Conservation (phyloP, 2,113 vertebrate genomes). For the Microcebus lehilahytsara region DNA sequence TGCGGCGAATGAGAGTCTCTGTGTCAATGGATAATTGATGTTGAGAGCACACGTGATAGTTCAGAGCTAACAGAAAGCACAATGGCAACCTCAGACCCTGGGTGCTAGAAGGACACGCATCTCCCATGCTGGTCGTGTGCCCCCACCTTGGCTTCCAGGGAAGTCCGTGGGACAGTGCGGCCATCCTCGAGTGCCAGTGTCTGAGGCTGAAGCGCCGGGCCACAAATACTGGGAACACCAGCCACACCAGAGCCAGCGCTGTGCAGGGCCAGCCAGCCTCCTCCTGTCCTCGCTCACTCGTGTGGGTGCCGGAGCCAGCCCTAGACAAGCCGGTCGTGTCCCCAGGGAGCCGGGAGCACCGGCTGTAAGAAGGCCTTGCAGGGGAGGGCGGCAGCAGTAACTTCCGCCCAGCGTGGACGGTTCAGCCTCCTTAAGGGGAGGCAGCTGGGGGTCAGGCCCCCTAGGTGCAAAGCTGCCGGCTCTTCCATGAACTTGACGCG, state of each 20-base stretch:
- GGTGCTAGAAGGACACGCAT: accelerated
- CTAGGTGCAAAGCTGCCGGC: too few species aligned
- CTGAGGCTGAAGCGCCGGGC: not conserved
- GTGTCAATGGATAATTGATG: accelerated
- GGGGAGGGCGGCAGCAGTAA: accelerated
- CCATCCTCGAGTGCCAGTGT: accelerated
- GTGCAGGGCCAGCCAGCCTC: accelerated
- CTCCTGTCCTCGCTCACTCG: not conserved
- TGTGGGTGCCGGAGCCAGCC: accelerated
- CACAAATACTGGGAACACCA: too few species aligned
- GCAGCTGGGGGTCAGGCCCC: not conserved
- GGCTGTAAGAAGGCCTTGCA: not conserved
- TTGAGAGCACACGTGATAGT: accelerated
- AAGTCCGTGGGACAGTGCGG: accelerated
- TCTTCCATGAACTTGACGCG: accelerated
- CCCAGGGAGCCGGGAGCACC: not conserved
- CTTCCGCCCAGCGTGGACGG: accelerated
- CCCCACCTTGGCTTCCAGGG: not conserved
- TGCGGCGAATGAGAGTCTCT: not conserved
- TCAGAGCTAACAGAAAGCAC: not conserved
- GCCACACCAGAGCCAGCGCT: accelerated
- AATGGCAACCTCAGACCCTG: accelerated
- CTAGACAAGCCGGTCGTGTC: accelerated
- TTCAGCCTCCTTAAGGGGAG: not conserved
- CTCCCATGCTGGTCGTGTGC: accelerated